Base-by-base conservation (phyloP, 2,113 vertebrate genomes). In the Anguilla rostrata region DNA sequence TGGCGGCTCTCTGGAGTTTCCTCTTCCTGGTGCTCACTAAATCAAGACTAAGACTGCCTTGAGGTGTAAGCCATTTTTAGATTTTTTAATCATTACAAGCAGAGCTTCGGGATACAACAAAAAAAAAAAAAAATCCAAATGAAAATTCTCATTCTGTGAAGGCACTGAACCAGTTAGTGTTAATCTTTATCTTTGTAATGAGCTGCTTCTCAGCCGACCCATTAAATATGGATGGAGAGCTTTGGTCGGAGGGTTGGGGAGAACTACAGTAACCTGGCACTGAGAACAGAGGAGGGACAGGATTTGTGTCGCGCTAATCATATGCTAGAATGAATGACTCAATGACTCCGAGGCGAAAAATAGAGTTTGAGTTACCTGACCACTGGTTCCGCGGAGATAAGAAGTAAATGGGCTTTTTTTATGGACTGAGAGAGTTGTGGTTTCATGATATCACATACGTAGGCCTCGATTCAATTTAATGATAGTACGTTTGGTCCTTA, bases 51-150 rank as follows among this genome's bases (percentile, higher is more conserved):
- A 94, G 94, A 94, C 94, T 95, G 94, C 94, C 95, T 94, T 92
- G 91, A 94, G 95, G 95, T 94, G 92, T 93, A 92, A 93, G 95
- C 93, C 93, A 95, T 96, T 95, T 96, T 95, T 96, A 95, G 94
- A 95, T 93, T 96, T 95, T 66, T 95, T 94, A 95, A 96, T 96
- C 92, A 95, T 95, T 95, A 94, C 92, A 94, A 94, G 91, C 90
- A 92, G 88, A 53, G 94, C 95, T 94, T 89, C 91, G 90, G 95
- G 94, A 95, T 90, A 93, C 91, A 87, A 92, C 93, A 92, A 93
- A 11, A 34, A 34, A 34, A 34, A 34, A 34, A 34, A 34, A 53
- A 92, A 80, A 41, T 39, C 91, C 88, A 40, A 92, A 94, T 92
- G 90, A 66, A 63, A 93, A 90, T 89, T 85, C 86, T 82, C 82